Conservation (phyloP, 2,113 vertebrate species). For the Centropristis striata region DNA sequence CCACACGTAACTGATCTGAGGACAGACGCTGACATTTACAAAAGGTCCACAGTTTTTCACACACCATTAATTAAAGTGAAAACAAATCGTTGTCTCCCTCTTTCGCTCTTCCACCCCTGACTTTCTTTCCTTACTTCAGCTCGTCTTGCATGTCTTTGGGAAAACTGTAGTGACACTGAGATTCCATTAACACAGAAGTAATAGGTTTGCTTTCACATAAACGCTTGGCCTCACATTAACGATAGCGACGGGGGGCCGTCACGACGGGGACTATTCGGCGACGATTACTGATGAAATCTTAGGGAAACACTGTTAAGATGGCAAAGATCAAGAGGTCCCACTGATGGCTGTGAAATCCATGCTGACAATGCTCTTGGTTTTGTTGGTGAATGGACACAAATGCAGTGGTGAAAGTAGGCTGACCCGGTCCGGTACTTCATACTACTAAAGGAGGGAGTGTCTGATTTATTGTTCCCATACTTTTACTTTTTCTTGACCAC, state of each 20-base stretch:
- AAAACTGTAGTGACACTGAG: conserved; percentile 23
- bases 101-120: conserved; percentile 36
- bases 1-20: conserved; percentile 63
- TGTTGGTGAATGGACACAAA: not conserved
- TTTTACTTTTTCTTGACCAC: too few relatives aligned
- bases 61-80: conserved; percentile 74
- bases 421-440: too few relatives aligned
- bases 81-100: conserved; percentile 59
- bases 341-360: not conserved
- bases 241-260: conserved; percentile 9
- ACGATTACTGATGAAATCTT: conserved; percentile 25
- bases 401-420: too few relatives aligned
- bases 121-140: conserved; percentile 4
- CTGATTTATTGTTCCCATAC: too few relatives aligned
- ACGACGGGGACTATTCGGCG: not conserved
- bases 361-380: not conserved
- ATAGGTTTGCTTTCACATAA: conserved; percentile 46
- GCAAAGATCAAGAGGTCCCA: conserved; percentile 7
- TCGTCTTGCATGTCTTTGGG: not conserved
- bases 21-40: conserved; percentile 78
- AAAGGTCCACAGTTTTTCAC: conserved; percentile 71
- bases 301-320: not conserved
- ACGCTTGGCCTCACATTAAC: conserved; percentile 38
- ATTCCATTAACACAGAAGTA: conserved; percentile 50
- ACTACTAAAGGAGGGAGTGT: too few relatives aligned